A percentile compares a stretch with the other conserved stretches of the same genome.
Evolutionary conservation across 2,797 vertebrate genomes (phyloP).

Genomic region (Peromyscus nudipes): DNA sequence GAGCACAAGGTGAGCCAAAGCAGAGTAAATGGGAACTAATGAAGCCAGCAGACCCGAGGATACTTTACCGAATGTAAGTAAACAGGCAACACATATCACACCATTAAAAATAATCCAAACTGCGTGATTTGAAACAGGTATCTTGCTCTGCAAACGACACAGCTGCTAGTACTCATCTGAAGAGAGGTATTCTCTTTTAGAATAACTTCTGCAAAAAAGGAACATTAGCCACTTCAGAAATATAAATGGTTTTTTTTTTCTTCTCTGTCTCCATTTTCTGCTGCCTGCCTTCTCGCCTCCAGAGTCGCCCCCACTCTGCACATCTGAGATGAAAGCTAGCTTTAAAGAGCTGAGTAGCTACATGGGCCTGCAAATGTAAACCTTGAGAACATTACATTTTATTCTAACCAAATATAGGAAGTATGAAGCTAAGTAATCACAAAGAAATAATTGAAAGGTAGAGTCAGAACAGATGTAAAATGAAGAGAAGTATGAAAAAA

Average conservation of each 20-base stretch:
- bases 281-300: conserved; percentile 73
- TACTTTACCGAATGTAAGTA: conserved; percentile 76
- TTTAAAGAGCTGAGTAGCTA: conserved; percentile 77
- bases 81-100: conserved; percentile 76
- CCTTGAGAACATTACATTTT: conserved; percentile 79
- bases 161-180: conserved; percentile 83
- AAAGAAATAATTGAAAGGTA: conserved; percentile 86
- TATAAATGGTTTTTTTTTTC: conserved; percentile 78
- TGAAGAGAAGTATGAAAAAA: conserved; percentile 68
- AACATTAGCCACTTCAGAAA: conserved; percentile 85
- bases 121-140: conserved; percentile 81
- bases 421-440: conserved; percentile 83
- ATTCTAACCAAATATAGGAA: conserved; percentile 82
- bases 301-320: conserved; percentile 7
- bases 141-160: conserved; percentile 77
- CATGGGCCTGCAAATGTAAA: conserved; percentile 76
- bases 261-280: conserved; percentile 83
- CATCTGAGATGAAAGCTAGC: conserved; percentile 83
- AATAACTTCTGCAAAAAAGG: conserved; percentile 77
- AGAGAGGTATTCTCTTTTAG: conserved; percentile 80
- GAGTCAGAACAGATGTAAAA: conserved; percentile 81
- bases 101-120: conserved; percentile 74
- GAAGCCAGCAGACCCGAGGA: conserved; percentile 72
- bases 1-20: conserved; percentile 76
- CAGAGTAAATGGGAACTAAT: conserved; percentile 81